These are phyloP conservation scores for Electrona antarctica DNA, from an alignment of 2,113 vertebrate genomes.

Conservation along the genomic window DNA sequence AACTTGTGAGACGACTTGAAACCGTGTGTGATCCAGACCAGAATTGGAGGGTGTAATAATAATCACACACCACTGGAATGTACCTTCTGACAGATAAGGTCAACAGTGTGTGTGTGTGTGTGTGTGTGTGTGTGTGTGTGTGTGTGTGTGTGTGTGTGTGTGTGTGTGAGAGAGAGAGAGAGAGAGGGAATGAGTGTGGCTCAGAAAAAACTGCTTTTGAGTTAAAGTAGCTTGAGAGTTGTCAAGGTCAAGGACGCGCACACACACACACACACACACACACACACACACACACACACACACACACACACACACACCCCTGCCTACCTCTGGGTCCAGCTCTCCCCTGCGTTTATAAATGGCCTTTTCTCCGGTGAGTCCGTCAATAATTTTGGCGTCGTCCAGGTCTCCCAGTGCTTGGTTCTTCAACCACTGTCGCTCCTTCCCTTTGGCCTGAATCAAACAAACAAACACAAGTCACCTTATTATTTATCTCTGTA, in stretches of 20 bases:
- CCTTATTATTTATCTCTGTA: too few relatives aligned
- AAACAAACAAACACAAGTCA: constrained; percentile 29
- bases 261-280: neutral
- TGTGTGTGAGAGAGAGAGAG: too few relatives aligned
- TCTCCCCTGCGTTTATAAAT: constrained; percentile 95
- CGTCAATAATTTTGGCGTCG: constrained; percentile 96
- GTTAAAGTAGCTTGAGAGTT: constrained; percentile 17
- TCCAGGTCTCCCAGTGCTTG: constrained; percentile 93
- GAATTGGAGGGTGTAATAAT: constrained; percentile 46
- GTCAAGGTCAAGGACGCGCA: neutral
- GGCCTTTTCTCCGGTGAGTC: constrained; percentile 92
- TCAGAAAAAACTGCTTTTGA: neutral
- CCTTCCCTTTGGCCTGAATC: constrained; percentile 93
- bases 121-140: constrained; percentile 38
- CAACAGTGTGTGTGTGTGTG: constrained; percentile 45
- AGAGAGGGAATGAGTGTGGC: neutral
- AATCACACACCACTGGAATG: constrained; percentile 64
- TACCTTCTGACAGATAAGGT: constrained; percentile 46
- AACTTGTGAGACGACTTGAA: constrained; percentile 15
- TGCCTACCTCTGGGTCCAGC: constrained; percentile 89
- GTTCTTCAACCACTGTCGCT: constrained; percentile 95
- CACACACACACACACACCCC: neutral
- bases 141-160: neutral
- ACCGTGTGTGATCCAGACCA: constrained; percentile 23
- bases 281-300: neutral